These are phyloP conservation scores for Mycteria americana DNA, from an alignment of 2,797 vertebrate genomes.

Conservation along the genomic window DNA sequence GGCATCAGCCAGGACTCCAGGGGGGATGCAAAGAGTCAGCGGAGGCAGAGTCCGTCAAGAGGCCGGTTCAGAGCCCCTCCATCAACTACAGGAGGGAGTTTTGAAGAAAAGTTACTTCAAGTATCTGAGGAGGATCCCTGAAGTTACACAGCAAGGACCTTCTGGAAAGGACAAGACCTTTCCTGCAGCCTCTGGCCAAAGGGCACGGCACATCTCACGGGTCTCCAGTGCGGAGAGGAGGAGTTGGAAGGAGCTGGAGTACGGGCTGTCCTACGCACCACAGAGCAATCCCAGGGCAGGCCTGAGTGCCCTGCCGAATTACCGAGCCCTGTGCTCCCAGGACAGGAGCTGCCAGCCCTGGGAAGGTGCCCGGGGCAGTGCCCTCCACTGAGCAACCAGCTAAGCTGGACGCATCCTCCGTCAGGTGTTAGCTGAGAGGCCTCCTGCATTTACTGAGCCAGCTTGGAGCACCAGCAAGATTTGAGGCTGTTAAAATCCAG, in stretches of 20 bases:
- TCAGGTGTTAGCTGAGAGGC: background rate
- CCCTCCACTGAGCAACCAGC: fast-evolving
- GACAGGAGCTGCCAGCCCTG: background rate
- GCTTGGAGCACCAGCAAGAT: background rate
- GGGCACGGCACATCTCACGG: fast-evolving
- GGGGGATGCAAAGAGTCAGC: background rate
- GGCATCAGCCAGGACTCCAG: fast-evolving
- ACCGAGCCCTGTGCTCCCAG: fast-evolving
- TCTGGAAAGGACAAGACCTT: background rate
- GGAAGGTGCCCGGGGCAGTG: background rate
- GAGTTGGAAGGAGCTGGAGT: background rate
- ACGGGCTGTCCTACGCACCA: fast-evolving
- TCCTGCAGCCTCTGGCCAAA: background rate
- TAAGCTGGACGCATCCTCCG: background rate
- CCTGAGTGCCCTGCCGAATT: background rate
- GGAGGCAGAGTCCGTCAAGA: background rate
- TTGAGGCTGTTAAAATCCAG: background rate
- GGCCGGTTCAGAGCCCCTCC: background rate
- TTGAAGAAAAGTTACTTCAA: background rate
- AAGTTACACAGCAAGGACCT: background rate
- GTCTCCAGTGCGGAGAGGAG: background rate
- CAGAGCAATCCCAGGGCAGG: background rate
- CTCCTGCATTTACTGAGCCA: background rate
- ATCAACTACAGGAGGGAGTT: background rate
- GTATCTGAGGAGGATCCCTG: background rate